These are phyloP conservation scores for Platalea minor DNA, from an alignment of 2,797 vertebrate species.

Conservation along the genomic window DNA sequence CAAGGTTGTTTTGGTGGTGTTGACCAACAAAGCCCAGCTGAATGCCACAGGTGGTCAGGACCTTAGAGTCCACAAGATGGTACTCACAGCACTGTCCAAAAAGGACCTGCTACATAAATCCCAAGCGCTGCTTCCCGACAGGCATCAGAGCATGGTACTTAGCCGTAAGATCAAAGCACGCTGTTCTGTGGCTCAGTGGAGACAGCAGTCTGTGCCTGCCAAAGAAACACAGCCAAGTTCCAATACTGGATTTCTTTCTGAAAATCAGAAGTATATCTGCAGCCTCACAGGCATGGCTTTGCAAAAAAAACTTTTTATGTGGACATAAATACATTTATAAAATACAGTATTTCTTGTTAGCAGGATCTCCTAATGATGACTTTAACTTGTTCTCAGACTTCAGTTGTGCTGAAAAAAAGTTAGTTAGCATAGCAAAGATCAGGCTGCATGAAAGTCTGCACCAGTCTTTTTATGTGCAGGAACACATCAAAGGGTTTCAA, in stretches of 20 bases:
- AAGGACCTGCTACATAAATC: background rate
- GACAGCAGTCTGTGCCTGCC: background rate
- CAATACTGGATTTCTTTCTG: background rate
- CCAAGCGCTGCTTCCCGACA: background rate
- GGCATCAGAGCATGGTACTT: background rate
- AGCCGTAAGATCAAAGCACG: background rate
- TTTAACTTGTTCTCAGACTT: slow-evolving; percentile 25
- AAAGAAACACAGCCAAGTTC: background rate
- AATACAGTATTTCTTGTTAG: background rate
- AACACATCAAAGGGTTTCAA: slow-evolving; percentile 49
- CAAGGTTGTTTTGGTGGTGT: background rate
- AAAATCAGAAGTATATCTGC: background rate
- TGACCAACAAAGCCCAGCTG: background rate
- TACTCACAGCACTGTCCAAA: slow-evolving; percentile 15
- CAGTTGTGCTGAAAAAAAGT: background rate
- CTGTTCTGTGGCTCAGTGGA: background rate
- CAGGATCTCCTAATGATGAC: background rate
- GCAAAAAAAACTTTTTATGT: background rate
- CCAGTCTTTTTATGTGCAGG: background rate
- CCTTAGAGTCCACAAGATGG: slow-evolving; percentile 37
- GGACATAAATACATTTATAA: background rate
- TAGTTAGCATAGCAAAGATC: slow-evolving; percentile 23
- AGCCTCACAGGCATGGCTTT: background rate
- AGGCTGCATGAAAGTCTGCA: slow-evolving; percentile 32
- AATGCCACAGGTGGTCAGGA: background rate